A percentile compares a stretch with the other conserved stretches of the same genome.
Conservation (phyloP, 1,140 invertebrate species). For the Ctenoplectra terminalis region DNA sequence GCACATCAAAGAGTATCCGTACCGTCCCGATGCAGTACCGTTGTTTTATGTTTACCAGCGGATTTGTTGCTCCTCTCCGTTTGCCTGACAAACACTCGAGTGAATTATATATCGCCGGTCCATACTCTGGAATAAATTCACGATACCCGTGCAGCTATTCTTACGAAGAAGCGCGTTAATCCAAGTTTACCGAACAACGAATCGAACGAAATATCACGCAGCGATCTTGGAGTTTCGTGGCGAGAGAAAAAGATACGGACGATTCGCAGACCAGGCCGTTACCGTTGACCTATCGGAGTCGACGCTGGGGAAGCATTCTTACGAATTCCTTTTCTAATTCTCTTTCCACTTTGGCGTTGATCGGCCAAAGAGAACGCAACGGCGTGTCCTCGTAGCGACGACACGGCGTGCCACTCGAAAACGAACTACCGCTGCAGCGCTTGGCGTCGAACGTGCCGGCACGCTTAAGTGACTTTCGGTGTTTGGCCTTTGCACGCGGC, state of each 20-base stretch:
- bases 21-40: constrained; percentile 33
- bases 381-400: constrained; percentile 61
- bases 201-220: not conserved
- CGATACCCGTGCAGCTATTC: constrained; percentile 5
- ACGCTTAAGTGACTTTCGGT: constrained; percentile 82
- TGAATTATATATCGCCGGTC: constrained; percentile 16
- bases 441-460: constrained; percentile 63
- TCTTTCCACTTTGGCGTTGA: constrained; percentile 34
- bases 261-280: too few species aligned
- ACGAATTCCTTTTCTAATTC: constrained; percentile 45
- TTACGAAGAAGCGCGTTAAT: not conserved
- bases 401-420: constrained; percentile 60
- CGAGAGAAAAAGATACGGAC: too few species aligned
- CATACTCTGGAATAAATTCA: constrained; percentile 49
- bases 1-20: constrained; percentile 67
- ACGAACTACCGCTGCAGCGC: constrained; percentile 43
- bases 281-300: not conserved
- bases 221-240: too few species aligned
- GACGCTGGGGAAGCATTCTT: not conserved
- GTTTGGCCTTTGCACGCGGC: constrained; percentile 74
- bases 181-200: not conserved
- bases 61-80: constrained; percentile 57
- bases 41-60: constrained; percentile 66
- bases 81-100: constrained; percentile 37
- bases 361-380: constrained; percentile 56